Conservation (phyloP, 2,888 invertebrate species). For the Polyploca ridens region DNA sequence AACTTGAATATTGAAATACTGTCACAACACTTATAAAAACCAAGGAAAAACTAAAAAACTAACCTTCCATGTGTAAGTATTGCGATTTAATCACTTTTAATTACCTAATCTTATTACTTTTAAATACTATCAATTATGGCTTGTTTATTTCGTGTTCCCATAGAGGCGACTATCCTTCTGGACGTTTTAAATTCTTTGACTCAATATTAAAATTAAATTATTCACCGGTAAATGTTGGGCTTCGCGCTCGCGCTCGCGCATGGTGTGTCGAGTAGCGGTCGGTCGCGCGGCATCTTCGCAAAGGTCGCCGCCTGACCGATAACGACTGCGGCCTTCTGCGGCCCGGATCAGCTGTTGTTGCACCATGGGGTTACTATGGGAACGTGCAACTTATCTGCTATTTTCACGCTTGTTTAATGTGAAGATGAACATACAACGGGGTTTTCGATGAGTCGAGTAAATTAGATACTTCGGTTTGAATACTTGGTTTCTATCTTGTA, state of each 20-base stretch:
- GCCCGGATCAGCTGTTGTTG: constrained; percentile 61
- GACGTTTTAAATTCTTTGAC: no score
- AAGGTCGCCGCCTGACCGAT: constrained; percentile 78
- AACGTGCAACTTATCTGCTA: constrained; percentile 22
- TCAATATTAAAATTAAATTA: constrained; percentile 25
- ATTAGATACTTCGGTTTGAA: neutral
- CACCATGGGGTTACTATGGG: constrained; percentile 54
- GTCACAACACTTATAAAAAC: no score
- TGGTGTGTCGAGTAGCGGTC: constrained; percentile 16
- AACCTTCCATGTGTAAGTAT: no score
- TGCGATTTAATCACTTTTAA: no score
- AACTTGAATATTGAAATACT: no score
- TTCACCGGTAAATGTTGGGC: constrained; percentile 33
- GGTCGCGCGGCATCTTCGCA: constrained; percentile 65
- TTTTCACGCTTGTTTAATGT: constrained; percentile 9
- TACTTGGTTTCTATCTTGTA: neutral
- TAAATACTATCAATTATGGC: no score
- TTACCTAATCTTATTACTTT: no score
- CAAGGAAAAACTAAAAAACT: no score
- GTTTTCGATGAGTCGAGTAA: neutral
- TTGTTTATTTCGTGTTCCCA: no score
- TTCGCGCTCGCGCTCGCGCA: constrained; percentile 9
- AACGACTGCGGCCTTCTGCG: constrained; percentile 77
- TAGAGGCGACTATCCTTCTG: no score
- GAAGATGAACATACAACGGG: neutral